Evolutionary conservation across 2,888 invertebrate genomes (phyloP).

Genomic region (Synanthedon tipuliformis): DNA sequence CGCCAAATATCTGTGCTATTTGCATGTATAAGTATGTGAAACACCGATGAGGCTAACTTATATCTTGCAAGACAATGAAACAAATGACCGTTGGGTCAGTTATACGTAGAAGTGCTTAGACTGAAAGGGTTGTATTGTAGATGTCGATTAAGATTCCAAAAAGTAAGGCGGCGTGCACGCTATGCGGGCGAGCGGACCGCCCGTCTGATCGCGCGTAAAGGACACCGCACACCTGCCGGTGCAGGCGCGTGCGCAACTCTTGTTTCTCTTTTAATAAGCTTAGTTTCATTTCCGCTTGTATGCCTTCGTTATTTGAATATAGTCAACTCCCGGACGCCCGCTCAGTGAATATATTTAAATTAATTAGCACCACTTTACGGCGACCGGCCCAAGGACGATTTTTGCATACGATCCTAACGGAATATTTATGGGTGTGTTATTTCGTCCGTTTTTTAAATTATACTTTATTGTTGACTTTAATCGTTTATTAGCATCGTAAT

Average conservation of each 20-base stretch:
- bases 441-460: constrained; percentile 12
- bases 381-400: constrained; percentile 54
- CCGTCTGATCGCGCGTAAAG: constrained; percentile 2
- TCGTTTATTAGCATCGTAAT: constrained; percentile 5
- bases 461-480: constrained; percentile 12
- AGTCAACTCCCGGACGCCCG: constrained; percentile 41
- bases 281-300: constrained; percentile 40
- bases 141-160: constrained; percentile 1
- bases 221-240: constrained; percentile 9
- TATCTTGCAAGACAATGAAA: too few species aligned
- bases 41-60: too few species aligned
- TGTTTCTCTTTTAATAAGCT: constrained; percentile 20
- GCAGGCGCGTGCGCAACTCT: constrained; percentile 14
- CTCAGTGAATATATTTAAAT: constrained; percentile 56
- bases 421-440: constrained; percentile 25
- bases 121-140: not conserved
- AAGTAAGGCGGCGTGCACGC: constrained; percentile 1
- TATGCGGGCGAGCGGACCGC: constrained; percentile 2
- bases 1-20: too few species aligned
- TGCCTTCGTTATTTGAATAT: constrained; percentile 39
- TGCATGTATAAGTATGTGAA: too few species aligned
- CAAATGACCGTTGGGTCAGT: too few species aligned
- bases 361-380: constrained; percentile 45
- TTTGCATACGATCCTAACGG: constrained; percentile 53
- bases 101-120: too few species aligned